A percentile compares a stretch with the other conserved stretches of the same genome.
These are phyloP conservation scores for Herpetotheres cachinnans DNA, from an alignment of 2,113 vertebrate species.

Conservation along the genomic window DNA sequence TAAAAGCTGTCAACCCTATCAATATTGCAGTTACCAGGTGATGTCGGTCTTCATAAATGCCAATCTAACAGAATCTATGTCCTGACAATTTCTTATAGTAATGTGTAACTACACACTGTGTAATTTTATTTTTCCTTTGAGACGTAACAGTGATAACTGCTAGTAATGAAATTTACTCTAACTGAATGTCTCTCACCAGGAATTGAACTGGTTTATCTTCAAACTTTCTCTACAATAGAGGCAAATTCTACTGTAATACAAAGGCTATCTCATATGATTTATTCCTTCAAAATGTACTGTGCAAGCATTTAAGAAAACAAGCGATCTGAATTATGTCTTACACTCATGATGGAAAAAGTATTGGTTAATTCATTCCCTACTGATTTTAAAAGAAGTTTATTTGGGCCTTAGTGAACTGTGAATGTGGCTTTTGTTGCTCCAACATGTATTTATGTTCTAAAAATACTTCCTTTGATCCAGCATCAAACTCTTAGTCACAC, in stretches of 20 bases:
- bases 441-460: neutral
- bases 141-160: neutral
- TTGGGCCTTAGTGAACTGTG: neutral
- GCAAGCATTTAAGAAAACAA: neutral
- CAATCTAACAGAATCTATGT: neutral
- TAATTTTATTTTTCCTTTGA: neutral
- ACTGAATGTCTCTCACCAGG: neutral
- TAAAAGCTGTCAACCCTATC: neutral
- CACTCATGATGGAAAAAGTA: neutral
- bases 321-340: neutral
- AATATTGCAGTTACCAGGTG: neutral
- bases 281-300: neutral
- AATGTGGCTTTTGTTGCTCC: neutral
- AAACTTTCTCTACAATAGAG: neutral
- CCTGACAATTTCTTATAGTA: neutral
- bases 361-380: neutral
- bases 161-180: neutral
- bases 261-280: neutral
- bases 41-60: neutral
- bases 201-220: neutral
- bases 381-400: neutral
- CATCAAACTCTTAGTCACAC: neutral
- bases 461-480: neutral
- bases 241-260: neutral
- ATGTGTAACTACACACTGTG: neutral